phyloP scores from a whole-genome alignment of 2,888 invertebrate species.

The Pristionchus entomophagus region DNA sequence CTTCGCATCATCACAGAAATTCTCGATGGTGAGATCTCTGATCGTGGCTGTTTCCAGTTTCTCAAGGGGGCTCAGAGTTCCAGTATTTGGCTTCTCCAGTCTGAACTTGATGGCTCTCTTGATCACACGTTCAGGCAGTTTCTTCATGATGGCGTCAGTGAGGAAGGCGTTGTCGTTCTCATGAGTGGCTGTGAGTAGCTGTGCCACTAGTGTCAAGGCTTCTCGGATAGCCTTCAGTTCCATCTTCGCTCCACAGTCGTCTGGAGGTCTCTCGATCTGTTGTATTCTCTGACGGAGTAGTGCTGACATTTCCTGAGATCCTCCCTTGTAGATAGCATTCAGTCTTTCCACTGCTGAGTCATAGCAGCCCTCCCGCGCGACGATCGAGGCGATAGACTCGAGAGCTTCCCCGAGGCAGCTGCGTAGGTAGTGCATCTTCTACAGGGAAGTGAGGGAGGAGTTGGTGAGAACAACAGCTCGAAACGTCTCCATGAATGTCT shows the following conservation, averaged over 20 bases:
- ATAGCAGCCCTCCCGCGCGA: constrained; percentile 8
- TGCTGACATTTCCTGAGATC: background rate
- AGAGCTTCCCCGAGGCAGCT: background rate
- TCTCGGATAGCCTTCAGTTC: background rate
- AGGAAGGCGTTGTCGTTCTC: background rate
- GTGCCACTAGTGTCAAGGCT: background rate
- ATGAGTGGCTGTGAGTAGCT: background rate
- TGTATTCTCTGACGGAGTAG: background rate
- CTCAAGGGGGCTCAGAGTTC: no score
- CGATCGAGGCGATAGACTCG: background rate
- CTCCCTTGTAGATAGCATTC: background rate
- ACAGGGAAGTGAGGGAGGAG: background rate
- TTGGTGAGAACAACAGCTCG: background rate
- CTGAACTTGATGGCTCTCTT: no score
- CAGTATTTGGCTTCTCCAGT: no score
- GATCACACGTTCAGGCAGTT: no score
- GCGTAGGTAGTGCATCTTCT: background rate
- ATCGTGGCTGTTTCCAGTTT: no score
- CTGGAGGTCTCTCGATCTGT: background rate
- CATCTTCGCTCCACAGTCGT: background rate
- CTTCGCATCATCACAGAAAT: no score
- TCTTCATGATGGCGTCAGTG: background rate
- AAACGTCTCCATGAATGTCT: background rate
- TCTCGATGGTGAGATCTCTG: no score
- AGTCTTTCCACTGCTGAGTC: background rate